A percentile compares a stretch with the other conserved stretches of the same genome.
phyloP scores from a whole-genome alignment of 2,888 invertebrate genomes.

The Acleris cristana region DNA sequence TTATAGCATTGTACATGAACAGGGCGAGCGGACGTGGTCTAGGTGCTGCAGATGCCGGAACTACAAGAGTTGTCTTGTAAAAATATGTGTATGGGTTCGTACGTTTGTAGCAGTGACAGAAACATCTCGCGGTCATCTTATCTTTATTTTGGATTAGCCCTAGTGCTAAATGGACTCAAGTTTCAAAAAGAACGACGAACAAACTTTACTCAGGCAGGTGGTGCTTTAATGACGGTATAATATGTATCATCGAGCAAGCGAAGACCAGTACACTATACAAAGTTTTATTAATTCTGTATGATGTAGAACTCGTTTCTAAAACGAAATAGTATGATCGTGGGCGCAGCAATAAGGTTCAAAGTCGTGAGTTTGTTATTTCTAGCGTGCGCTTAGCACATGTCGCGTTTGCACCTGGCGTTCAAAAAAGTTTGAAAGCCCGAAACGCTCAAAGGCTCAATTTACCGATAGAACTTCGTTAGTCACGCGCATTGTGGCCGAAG shows the following conservation, averaged over 20 bases:
- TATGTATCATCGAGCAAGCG: neutral
- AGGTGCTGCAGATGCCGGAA: no score
- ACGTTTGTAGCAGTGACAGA: no score
- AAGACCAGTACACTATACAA: neutral
- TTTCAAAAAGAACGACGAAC: no score
- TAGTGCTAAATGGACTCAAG: no score
- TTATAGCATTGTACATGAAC: conserved; percentile 9
- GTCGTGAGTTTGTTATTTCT: conserved; percentile 44
- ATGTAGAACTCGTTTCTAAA: conserved; percentile 6
- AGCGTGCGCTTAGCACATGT: conserved; percentile 50
- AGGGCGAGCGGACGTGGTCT: neutral
- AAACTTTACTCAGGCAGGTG: conserved; percentile 4
- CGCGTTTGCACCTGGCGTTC: conserved; percentile 54
- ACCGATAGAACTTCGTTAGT: conserved; percentile 27
- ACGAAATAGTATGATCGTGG: conserved; percentile 7
- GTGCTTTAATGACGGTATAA: conserved; percentile 8
- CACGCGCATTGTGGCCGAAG: neutral
- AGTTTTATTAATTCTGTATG: conserved; percentile 9
- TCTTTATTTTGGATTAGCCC: no score
- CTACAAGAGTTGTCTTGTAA: no score
- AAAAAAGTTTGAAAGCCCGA: conserved; percentile 33
- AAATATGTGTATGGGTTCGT: no score
- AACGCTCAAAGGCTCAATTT: conserved; percentile 33
- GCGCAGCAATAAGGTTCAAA: conserved; percentile 21
- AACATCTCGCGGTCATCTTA: no score